These are phyloP conservation scores for Hemiprocne comata DNA, from an alignment of 2,113 vertebrate genomes.

Conservation along the genomic window DNA sequence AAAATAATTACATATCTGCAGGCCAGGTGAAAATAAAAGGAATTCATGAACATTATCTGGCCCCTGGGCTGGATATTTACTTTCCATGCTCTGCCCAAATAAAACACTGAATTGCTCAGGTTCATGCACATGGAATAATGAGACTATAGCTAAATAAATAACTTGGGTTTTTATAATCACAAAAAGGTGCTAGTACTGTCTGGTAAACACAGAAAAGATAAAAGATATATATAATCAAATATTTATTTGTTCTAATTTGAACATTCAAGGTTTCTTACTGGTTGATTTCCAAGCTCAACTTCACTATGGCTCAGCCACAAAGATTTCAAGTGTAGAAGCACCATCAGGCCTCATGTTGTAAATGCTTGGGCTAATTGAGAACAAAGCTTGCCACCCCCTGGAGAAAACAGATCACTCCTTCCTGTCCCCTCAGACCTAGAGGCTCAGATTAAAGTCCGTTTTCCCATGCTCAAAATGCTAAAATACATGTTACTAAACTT, in stretches of 20 bases:
- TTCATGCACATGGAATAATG: neutral
- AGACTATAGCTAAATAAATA: neutral
- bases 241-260: neutral
- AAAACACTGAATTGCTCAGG: neutral
- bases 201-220: neutral
- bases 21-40: slow-evolving; percentile 1
- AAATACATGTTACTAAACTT: neutral
- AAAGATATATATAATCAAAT: neutral
- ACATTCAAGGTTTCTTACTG: neutral
- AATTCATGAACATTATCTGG: neutral
- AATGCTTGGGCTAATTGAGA: neutral
- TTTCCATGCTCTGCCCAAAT: neutral
- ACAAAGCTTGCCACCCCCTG: neutral
- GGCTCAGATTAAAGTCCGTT: neutral
- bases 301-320: neutral
- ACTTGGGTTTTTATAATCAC: neutral
- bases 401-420: neutral
- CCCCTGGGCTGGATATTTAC: neutral
- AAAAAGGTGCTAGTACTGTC: neutral
- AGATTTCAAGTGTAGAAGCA: neutral
- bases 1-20: neutral
- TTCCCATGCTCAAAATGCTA: neutral
- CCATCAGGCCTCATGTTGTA: neutral
- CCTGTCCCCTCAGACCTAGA: neutral
- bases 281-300: neutral